A percentile compares a stretch with the other conserved stretches of the same genome.
Conservation (phyloP, 2,797 vertebrate genomes). For the Clarias pachynema region DNA sequence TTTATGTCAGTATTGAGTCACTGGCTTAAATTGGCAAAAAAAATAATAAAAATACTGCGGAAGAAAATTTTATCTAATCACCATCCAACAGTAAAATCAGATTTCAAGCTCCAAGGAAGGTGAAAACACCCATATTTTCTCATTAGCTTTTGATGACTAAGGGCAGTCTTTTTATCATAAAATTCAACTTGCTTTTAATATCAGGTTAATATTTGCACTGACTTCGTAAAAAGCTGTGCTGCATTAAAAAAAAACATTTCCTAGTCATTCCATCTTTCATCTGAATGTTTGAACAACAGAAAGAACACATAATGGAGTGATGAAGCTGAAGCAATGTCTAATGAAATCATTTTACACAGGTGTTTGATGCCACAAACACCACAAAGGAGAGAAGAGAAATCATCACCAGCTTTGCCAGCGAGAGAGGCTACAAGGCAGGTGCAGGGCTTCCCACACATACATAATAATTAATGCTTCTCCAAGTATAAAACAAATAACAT, state of each 20-base stretch:
- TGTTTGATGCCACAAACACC: conserved; percentile 93
- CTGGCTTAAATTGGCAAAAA: neutral
- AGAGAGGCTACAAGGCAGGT: conserved; percentile 86
- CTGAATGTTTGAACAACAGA: neutral
- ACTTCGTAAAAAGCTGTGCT: neutral
- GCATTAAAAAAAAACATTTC: neutral
- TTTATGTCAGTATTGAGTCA: neutral
- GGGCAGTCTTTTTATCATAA: neutral
- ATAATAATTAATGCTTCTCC: neutral
- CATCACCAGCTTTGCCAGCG: conserved; percentile 83
- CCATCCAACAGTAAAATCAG: neutral
- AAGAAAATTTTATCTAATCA: neutral
- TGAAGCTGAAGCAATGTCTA: neutral
- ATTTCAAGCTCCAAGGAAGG: neutral
- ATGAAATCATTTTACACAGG: conserved; percentile 67
- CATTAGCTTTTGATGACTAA: neutral
- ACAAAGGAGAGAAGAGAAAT: conserved; percentile 82
- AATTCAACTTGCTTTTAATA: neutral
- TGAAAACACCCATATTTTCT: neutral
- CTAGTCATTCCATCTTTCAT: neutral
- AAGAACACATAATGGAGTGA: neutral
- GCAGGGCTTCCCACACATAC: conserved; percentile 20
- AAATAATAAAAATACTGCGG: neutral
- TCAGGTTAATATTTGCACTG: neutral
- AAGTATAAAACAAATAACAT: neutral